Evolutionary conservation across 2,888 invertebrate species (phyloP), one percentile per base, ranked within the genome.

Genomic region (Dorcus parallelipipedus): DNA sequence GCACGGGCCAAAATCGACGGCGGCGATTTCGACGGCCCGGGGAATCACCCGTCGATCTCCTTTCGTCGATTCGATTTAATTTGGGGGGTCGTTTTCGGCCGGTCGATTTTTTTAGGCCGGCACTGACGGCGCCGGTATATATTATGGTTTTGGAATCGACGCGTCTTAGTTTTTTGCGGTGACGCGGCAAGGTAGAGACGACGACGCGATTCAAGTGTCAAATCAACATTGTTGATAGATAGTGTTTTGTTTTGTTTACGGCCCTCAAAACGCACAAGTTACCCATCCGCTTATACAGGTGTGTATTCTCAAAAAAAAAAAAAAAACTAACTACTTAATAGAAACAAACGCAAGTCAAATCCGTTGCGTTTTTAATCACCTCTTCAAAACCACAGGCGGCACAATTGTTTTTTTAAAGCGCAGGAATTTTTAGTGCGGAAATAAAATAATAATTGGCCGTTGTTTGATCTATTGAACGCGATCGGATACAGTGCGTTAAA

Each of bases 141-240:
- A 58, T 54, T 54, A 38, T 38, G 14, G 42, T 49, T 54, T 54
- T 50, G 42, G 41, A 38, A 43, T 50, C 45, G 40, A 23, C 26
- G 43, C 43, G 41, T 20, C 26, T 58, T 50, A 58, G 58, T 58
- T 58, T 56, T 52, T 33, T 33, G 26, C 5, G 26, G 26, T 33
- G 26, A 33, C 26, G 26, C 26, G 26, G 26, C 38, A 47, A 45
- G 14, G 10, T 47, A 23, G 47, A 51, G 51, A 56, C 17, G 20
- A 20, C 17, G 45, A 38, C 17, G 9, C 26, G 39, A 26, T 51
- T 47, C 39, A 47, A 14, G 33, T 17, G 33, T 26, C 45, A 50
- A 48, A 20, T 20, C 17, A 51, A 52, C 52, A 42, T 45, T 47
- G 45, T 41, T 50, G 39, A 5, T 23, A 54, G 38, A n/a, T n/a